Percentiles rank a stretch among this genome's conserved stretches.
phyloP scores from a whole-genome alignment of 2,113 vertebrate genomes.

The Cephalopholis sonnerati region DNA sequence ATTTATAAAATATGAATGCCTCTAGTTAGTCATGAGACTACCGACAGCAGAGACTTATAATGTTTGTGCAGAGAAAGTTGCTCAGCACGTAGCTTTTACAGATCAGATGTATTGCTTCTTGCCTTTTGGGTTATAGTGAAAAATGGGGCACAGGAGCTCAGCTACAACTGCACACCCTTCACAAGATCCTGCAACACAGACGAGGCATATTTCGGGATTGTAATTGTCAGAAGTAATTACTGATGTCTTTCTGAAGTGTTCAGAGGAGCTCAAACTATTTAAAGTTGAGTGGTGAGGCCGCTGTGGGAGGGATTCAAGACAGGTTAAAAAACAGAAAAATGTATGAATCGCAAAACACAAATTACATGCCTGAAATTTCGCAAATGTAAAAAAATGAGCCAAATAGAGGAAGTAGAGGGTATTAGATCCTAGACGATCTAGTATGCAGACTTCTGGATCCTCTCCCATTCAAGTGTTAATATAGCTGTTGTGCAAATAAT shows the following conservation, averaged over 20 bases:
- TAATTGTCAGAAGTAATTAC: constrained; percentile 29
- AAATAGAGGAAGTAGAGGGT: background rate
- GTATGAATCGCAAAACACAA: background rate
- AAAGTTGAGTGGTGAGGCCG: background rate
- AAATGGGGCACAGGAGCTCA: constrained; percentile 27
- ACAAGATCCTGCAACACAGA: constrained; percentile 3
- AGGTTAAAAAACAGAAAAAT: background rate
- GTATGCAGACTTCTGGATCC: background rate
- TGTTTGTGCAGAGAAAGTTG: constrained; percentile 4
- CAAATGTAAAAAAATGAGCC: background rate
- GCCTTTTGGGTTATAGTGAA: constrained; percentile 1
- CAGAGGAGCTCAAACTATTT: constrained; percentile 2
- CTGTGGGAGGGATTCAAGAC: background rate
- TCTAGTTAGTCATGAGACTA: constrained; percentile 28
- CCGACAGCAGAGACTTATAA: constrained; percentile 15
- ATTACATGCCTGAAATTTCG: background rate
- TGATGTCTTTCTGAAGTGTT: constrained; percentile 1
- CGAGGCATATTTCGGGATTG: background rate
- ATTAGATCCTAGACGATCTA: background rate
- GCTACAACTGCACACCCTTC: constrained; percentile 22
- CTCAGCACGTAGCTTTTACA: background rate
- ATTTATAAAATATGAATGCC: constrained; percentile 44
- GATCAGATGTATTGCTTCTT: background rate
- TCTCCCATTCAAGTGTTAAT: background rate
- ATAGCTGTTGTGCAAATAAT: background rate